Evolutionary conservation across 1,140 invertebrate species (phyloP).

Genomic region (Hormaphis cornu): DNA sequence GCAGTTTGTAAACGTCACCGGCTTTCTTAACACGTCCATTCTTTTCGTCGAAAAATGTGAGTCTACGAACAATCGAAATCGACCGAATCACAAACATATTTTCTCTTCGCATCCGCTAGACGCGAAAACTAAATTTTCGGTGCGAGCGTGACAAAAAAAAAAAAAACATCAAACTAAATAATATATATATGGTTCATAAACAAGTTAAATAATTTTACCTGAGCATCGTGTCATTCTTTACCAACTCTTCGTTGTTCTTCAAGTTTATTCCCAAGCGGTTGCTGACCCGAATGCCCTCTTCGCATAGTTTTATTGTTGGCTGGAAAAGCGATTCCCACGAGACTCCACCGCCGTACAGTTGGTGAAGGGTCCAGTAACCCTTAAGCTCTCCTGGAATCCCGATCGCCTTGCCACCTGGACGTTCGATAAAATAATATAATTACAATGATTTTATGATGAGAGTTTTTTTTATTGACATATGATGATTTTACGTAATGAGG

Average conservation of each 20-base stretch:
- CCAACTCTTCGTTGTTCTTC: constrained; percentile 21
- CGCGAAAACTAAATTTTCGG: neutral
- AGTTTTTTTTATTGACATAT: no score
- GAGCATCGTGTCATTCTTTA: constrained; percentile 26
- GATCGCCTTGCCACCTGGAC: constrained; percentile 59
- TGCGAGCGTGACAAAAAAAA: no score
- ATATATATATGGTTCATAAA: no score
- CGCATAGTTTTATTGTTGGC: constrained; percentile 67
- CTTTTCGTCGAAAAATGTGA: constrained; percentile 46
- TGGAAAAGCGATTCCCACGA: constrained; percentile 68
- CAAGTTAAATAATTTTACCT: constrained; percentile 8
- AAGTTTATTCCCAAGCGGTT: constrained; percentile 45
- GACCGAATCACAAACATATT: neutral
- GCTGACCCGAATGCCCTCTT: constrained; percentile 59
- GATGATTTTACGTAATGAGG: no score
- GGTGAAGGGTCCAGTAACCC: constrained; percentile 73
- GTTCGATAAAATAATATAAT: no score
- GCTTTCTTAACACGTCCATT: constrained; percentile 50
- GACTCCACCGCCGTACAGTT: constrained; percentile 60
- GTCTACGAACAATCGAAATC: neutral
- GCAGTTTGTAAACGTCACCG: constrained; percentile 61
- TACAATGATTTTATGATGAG: no score
- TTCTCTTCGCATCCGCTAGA: neutral
- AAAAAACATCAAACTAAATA: no score
- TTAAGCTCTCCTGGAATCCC: constrained; percentile 84